phyloP scores from a whole-genome alignment of 2,888 invertebrate species.

The Dynastes grantii region DNA sequence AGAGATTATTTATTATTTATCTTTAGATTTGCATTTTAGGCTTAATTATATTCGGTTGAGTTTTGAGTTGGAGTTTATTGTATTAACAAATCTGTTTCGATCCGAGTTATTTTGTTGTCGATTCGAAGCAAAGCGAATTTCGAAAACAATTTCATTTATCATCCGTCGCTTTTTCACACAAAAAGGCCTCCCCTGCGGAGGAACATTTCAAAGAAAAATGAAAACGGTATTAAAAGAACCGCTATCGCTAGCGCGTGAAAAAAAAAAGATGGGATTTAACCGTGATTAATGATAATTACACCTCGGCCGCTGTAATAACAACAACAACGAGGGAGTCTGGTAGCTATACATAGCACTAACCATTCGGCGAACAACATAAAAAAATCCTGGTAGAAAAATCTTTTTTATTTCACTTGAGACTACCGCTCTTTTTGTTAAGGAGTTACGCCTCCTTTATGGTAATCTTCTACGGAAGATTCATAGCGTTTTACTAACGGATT shows the following conservation, averaged over 20 bases:
- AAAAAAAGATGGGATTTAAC: slow-evolving; percentile 9
- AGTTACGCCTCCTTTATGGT: background rate
- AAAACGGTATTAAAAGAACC: slow-evolving; percentile 15
- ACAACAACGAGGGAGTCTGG: background rate
- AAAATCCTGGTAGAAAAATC: background rate
- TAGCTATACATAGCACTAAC: background rate
- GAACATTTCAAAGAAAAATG: slow-evolving; percentile 21
- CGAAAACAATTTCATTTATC: slow-evolving; percentile 26
- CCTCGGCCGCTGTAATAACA: background rate
- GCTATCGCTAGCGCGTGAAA: background rate
- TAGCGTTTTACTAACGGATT: background rate
- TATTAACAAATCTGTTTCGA: no score
- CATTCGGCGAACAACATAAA: slow-evolving; percentile 3
- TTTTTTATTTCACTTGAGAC: background rate
- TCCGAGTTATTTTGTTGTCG: no score
- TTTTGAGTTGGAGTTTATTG: no score
- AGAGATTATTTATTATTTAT: no score
- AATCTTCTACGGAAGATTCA: background rate
- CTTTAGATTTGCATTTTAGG: no score
- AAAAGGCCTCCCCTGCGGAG: background rate
- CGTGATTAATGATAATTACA: slow-evolving; percentile 25
- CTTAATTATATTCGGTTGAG: no score
- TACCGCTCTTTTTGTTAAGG: background rate
- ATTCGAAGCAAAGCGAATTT: background rate
- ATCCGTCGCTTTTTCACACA: background rate